These are phyloP conservation scores for Drosophila sproati DNA, from an alignment of 1,140 invertebrate genomes.

Conservation along the genomic window DNA sequence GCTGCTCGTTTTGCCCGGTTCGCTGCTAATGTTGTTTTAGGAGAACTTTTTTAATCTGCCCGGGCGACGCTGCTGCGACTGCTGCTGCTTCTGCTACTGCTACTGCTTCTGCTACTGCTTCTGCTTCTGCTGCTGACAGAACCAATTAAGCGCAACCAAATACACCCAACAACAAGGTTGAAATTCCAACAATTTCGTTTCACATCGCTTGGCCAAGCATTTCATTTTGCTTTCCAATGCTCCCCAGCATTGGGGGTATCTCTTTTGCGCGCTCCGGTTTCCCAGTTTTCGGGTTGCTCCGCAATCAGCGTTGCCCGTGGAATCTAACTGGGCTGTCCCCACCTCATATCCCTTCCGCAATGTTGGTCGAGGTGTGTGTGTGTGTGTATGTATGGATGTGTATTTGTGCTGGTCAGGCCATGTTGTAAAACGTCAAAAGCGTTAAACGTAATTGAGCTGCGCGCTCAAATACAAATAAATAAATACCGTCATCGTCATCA, in stretches of 20 bases:
- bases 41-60: conserved; percentile 80
- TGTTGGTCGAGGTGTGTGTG: conserved; percentile 29
- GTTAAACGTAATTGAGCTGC: conserved; percentile 83
- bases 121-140: conserved; percentile 73
- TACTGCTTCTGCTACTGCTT: conserved; percentile 29
- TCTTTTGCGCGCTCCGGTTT: conserved; percentile 4
- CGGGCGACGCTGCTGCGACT: conserved; percentile 34
- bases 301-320: conserved; percentile 23
- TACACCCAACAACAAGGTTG: conserved; percentile 66
- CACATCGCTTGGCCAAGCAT: conserved; percentile 48
- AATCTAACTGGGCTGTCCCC: neutral
- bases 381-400: conserved; percentile 33
- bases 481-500: conserved; percentile 54
- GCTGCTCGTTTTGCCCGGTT: conserved; percentile 30
- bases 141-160: conserved; percentile 81
- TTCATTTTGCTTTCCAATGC: conserved; percentile 41
- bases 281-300: conserved; percentile 21
- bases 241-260: neutral
- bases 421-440: conserved; percentile 82
- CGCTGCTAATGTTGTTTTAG: conserved; percentile 80
- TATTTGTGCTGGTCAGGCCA: conserved; percentile 50
- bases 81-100: conserved; percentile 3
- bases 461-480: conserved; percentile 82
- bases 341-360: conserved; percentile 39
- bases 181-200: conserved; percentile 60